Evolutionary conservation across 2,888 invertebrate species (phyloP), one percentile per base, ranked within the genome.

Genomic region (Anthophora plumipes): DNA sequence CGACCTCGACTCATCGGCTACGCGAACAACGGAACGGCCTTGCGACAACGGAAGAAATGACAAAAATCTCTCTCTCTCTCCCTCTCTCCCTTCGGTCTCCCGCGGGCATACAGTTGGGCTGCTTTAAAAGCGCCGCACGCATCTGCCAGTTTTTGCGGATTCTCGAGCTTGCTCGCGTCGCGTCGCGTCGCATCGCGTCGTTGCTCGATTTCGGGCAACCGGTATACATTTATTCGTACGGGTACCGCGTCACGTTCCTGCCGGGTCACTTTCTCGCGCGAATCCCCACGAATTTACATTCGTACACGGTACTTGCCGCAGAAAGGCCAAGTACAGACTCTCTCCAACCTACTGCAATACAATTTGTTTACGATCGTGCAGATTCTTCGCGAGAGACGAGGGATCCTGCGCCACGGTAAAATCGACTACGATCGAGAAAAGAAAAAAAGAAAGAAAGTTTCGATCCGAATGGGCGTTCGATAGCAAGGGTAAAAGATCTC

Each of bases 111-210:
- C 59, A 41, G 72, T 64, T 50, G 57, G 66, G 39, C 73, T 68
- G 76, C 84, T 84, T 86, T 86, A 83, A 86, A 86, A 86, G 86
- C 85, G 71, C 75, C 71, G 79, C 85, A 81, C 70, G 83, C 83
- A 83, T 81, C 86, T 60, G 86, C 86, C 76, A 85, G 86, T 86
- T 86, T 86, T 86, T 86, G 72, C 70, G 22, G 52, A 61, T 54
- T 37, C 66, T 25, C 31, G 20, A 59, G 61, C 37, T 72, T 41
- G 77, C 63, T 67, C 71, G 60, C 83, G 48, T 71, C 54, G 70
- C 72, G 67, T 74, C 70, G 71, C n/a, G n/a, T 67, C 71, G 60
- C 83, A 41, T 71, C 54, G 70, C 72, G 67, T 74, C 70, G 71
- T 52, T 73, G 80, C 63, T 77, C 84, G 73, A 77, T 84, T 84